Conservation (phyloP, 2,113 vertebrate genomes). For the Rhinoderma darwinii region DNA sequence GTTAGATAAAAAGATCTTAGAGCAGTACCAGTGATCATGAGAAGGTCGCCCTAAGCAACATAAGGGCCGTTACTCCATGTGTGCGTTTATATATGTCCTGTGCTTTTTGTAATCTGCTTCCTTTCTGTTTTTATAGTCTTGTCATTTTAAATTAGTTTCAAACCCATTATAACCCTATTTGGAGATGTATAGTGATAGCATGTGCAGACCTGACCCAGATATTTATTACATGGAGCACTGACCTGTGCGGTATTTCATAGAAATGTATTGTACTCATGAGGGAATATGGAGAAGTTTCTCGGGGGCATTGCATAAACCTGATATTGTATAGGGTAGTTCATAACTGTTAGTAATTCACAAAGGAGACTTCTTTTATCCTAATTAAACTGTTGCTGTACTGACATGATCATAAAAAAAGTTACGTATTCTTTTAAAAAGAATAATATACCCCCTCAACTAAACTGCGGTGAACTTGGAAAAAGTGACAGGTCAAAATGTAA, state of each 20-base stretch:
- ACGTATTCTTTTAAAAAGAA: neutral
- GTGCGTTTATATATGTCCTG: slow-evolving; percentile 68
- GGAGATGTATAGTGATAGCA: slow-evolving; percentile 27
- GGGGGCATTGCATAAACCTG: slow-evolving; percentile 47
- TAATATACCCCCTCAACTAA: neutral
- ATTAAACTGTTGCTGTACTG: slow-evolving; percentile 32
- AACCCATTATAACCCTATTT: slow-evolving; percentile 55
- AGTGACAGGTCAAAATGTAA: neutral
- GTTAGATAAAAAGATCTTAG: slow-evolving; percentile 23
- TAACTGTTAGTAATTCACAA: slow-evolving; percentile 46
- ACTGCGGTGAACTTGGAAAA: neutral
- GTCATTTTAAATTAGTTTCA: slow-evolving; percentile 59
- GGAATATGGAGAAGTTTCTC: slow-evolving; percentile 8
- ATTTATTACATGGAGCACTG: slow-evolving; percentile 51
- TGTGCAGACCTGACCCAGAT: slow-evolving; percentile 32
- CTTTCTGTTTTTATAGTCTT: slow-evolving; percentile 52
- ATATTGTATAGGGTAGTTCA: slow-evolving; percentile 41
- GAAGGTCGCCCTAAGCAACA: slow-evolving; percentile 29
- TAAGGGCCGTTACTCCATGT: neutral
- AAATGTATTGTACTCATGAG: slow-evolving; percentile 50
- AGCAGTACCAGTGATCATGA: slow-evolving; percentile 14
- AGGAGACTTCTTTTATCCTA: slow-evolving; percentile 34
- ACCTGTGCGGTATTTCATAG: slow-evolving; percentile 42
- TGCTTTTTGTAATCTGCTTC: slow-evolving; percentile 61
- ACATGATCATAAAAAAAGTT: slow-evolving; percentile 30